phyloP scores from a whole-genome alignment of 2,113 vertebrate species.

The Lamprologus sp. region DNA sequence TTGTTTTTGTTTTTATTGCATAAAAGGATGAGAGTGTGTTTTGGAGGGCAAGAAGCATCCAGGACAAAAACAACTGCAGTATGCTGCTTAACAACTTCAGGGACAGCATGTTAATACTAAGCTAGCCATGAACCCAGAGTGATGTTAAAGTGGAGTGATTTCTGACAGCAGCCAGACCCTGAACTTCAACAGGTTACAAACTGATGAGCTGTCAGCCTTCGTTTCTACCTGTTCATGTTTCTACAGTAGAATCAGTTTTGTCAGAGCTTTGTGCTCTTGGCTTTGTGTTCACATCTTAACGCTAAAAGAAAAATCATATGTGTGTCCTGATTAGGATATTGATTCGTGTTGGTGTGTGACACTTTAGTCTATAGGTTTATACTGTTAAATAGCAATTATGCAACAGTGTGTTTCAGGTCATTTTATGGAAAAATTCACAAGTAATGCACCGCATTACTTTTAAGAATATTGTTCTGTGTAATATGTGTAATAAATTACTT shows the following conservation, averaged over 20 bases:
- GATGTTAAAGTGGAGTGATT: background rate
- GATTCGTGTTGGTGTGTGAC: background rate
- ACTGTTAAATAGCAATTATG: background rate
- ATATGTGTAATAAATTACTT: background rate
- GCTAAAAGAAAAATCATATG: background rate
- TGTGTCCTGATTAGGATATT: background rate
- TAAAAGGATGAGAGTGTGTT: background rate
- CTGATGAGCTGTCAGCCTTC: background rate
- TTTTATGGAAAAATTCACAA: background rate
- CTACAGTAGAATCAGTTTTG: background rate
- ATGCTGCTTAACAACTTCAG: background rate
- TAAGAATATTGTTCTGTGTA: background rate
- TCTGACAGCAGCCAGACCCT: background rate
- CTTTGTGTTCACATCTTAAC: background rate
- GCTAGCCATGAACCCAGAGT: background rate
- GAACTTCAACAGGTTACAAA: background rate
- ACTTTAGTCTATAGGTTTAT: background rate
- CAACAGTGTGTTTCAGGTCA: background rate
- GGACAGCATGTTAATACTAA: background rate
- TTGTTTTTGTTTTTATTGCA: background rate
- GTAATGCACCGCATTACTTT: background rate
- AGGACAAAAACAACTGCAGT: background rate
- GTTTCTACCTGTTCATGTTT: background rate
- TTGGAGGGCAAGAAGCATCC: background rate
- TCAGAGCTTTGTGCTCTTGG: background rate